Conservation (phyloP, 2,797 vertebrate genomes). For the Manis crassicaudata region DNA sequence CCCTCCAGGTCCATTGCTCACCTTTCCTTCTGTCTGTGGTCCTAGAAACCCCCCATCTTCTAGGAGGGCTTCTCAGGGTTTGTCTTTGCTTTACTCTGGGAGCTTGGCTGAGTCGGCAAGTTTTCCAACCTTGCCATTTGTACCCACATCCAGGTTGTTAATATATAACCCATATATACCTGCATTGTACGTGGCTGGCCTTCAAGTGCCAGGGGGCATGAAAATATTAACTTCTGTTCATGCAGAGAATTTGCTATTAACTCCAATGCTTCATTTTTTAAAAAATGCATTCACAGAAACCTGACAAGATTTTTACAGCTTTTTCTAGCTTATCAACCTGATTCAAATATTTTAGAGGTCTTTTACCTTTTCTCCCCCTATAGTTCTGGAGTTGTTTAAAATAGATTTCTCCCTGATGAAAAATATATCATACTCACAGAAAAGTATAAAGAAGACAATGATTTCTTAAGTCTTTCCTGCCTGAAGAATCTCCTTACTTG, state of each 20-base stretch:
- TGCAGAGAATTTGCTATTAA: slow-evolving; percentile 70
- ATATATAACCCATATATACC: slow-evolving; percentile 28
- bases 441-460: slow-evolving; percentile 18
- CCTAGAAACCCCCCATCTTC: not conserved
- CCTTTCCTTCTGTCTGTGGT: not conserved
- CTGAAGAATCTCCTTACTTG: not conserved
- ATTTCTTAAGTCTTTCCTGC: not conserved
- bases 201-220: not conserved
- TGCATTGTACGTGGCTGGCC: slow-evolving; percentile 15
- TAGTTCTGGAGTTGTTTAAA: slow-evolving; percentile 51
- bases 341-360: slow-evolving; percentile 56
- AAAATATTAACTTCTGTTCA: slow-evolving; percentile 66
- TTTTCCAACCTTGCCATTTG: slow-evolving; percentile 7
- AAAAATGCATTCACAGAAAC: slow-evolving; percentile 52
- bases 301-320: slow-evolving; percentile 62
- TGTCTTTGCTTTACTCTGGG: not conserved
- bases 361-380: slow-evolving; percentile 40
- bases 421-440: slow-evolving; percentile 58
- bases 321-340: slow-evolving; percentile 56
- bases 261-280: slow-evolving; percentile 24
- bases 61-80: not conserved
- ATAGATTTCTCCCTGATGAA: slow-evolving; percentile 31
- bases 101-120: slow-evolving; percentile 15
- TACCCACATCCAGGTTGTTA: slow-evolving; percentile 17
- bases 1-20: not conserved